Percentiles rank a stretch among this genome's conserved stretches.
Conservation (phyloP, 2,797 vertebrate species). For the Anabas testudineus region DNA sequence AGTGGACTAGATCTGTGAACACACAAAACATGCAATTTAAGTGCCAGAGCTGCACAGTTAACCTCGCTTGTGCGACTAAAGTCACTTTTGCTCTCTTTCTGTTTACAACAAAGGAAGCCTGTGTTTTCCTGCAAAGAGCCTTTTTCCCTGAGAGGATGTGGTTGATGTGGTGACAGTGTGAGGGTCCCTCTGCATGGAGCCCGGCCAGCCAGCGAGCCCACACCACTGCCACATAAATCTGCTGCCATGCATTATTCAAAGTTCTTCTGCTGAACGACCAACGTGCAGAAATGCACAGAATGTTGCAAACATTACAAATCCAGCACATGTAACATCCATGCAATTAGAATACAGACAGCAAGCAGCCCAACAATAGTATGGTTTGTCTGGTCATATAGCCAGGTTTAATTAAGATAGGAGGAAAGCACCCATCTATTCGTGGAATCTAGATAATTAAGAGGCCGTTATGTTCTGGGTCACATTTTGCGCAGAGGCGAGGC, state of each 20-base stretch:
- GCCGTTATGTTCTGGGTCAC: constrained; percentile 24
- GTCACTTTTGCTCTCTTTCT: constrained; percentile 38
- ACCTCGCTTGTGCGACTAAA: constrained; percentile 20
- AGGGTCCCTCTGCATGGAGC: constrained; percentile 44
- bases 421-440: not conserved
- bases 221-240: constrained; percentile 50
- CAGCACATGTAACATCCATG: constrained; percentile 26
- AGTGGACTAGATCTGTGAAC: constrained; percentile 1
- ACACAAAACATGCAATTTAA: constrained; percentile 42
- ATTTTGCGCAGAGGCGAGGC: constrained; percentile 68
- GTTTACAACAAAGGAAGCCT: constrained; percentile 40
- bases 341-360: not conserved
- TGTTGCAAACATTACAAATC: constrained; percentile 26
- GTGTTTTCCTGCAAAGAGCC: constrained; percentile 18
- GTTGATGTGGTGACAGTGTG: constrained; percentile 40
- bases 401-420: not conserved
- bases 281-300: constrained; percentile 33
- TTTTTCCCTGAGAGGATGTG: constrained; percentile 40
- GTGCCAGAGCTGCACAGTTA: constrained; percentile 41
- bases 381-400: not conserved
- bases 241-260: constrained; percentile 68
- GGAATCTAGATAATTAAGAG: not conserved
- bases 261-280: constrained; percentile 37
- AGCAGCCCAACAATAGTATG: not conserved
- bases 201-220: constrained; percentile 34